Conservation (phyloP, 2,797 vertebrate species). For the Sebastes iracundus region DNA sequence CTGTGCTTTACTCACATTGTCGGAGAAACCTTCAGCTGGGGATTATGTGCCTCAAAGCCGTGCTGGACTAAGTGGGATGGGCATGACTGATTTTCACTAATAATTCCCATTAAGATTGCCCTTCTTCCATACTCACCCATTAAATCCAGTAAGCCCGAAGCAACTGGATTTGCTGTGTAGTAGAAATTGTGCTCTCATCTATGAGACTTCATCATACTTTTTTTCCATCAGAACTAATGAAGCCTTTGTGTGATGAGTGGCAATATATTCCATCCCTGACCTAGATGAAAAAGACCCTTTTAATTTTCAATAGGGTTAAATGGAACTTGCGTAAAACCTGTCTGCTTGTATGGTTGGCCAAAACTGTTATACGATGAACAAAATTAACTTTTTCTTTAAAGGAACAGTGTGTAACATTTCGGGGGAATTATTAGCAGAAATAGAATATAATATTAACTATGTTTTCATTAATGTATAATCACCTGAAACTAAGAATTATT, state of each 20-base stretch:
- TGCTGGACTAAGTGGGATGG: neutral
- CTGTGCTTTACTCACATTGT: neutral
- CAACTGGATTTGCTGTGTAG: conserved; percentile 14
- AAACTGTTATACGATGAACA: neutral
- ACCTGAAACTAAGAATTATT: too few relatives aligned
- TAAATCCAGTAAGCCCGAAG: conserved; percentile 10
- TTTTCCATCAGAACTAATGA: conserved; percentile 1
- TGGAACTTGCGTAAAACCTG: neutral
- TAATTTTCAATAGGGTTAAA: neutral
- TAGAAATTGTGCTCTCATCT: conserved; percentile 16
- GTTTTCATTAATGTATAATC: too few relatives aligned
- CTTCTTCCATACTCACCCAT: neutral
- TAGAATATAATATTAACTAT: too few relatives aligned
- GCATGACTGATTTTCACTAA: conserved; percentile 15
- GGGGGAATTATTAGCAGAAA: too few relatives aligned
- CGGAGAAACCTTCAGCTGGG: neutral
- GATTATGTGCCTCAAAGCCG: conserved; percentile 9
- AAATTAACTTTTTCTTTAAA: neutral
- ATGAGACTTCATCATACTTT: neutral
- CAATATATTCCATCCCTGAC: neutral
- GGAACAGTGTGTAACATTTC: too few relatives aligned
- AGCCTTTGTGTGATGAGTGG: neutral
- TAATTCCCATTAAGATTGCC: conserved; percentile 9
- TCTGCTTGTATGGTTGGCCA: neutral
- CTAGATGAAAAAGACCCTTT: neutral